Conservation (phyloP, 2,888 invertebrate species). For the Melieria crassipennis region DNA sequence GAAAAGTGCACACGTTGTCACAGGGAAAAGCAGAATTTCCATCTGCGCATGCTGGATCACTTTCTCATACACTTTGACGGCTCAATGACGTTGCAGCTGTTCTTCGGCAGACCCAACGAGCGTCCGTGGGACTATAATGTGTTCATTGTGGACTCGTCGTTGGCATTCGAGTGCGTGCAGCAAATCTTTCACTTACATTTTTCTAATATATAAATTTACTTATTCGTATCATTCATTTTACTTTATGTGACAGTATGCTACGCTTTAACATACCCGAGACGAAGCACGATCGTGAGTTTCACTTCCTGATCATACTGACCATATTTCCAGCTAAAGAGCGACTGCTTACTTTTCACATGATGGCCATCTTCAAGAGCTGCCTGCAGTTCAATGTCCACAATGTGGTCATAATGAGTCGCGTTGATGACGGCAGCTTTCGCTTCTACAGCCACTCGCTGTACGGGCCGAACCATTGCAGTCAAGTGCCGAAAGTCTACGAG, state of each 20-base stretch:
- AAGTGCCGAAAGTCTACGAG: slow-evolving; percentile 37
- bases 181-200: background rate
- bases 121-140: slow-evolving; percentile 49
- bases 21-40: slow-evolving; percentile 34
- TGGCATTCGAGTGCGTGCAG: slow-evolving; percentile 51
- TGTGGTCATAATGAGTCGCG: slow-evolving; percentile 49
- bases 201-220: background rate
- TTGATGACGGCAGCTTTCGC: slow-evolving; percentile 20
- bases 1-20: slow-evolving; percentile 39
- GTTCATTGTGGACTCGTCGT: slow-evolving; percentile 50
- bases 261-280: slow-evolving; percentile 42
- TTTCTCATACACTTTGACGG: slow-evolving; percentile 43
- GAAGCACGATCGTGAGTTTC: slow-evolving; percentile 49
- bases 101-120: slow-evolving; percentile 40
- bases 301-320: slow-evolving; percentile 52
- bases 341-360: slow-evolving; percentile 24
- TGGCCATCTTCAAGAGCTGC: slow-evolving; percentile 47
- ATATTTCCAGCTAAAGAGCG: slow-evolving; percentile 4
- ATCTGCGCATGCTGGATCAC: slow-evolving; percentile 44
- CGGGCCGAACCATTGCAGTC: slow-evolving; percentile 34
- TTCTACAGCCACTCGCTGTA: slow-evolving; percentile 44
- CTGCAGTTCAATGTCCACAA: slow-evolving; percentile 48
- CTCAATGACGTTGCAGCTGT: slow-evolving; percentile 48
- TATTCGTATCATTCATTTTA: background rate
- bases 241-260: slow-evolving; percentile 41